Conservation (phyloP, 2,888 invertebrate species). For the Machimus atricapillus region DNA sequence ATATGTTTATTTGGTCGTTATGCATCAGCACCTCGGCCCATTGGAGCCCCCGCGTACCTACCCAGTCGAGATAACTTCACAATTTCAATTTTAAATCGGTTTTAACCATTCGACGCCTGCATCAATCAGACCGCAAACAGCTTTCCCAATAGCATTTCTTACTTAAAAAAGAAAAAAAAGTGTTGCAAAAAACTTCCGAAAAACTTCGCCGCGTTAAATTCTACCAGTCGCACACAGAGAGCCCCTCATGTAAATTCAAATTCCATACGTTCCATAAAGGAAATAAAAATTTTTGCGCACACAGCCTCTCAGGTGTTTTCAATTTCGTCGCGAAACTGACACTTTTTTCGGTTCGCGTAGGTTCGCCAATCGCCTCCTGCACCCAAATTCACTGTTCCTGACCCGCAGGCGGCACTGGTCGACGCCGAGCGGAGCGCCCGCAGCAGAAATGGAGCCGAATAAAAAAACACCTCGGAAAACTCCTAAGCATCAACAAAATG, state of each 20-base stretch:
- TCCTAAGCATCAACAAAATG: constrained; percentile 20
- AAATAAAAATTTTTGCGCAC: background rate
- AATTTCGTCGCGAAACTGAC: background rate
- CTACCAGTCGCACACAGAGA: background rate
- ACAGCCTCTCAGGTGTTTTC: background rate
- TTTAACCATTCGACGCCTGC: background rate
- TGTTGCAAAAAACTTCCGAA: background rate
- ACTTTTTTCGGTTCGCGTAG: background rate
- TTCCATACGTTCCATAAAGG: background rate
- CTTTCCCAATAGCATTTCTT: background rate
- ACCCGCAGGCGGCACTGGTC: background rate
- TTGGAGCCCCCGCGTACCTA: background rate
- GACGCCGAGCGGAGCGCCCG: background rate
- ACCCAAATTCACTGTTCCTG: background rate
- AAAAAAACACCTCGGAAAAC: background rate
- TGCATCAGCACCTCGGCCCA: background rate
- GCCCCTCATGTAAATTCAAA: background rate
- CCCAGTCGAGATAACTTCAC: background rate
- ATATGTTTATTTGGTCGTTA: background rate
- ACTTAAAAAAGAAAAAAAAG: background rate
- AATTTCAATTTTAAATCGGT: background rate
- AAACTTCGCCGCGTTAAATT: background rate
- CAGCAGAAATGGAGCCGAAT: background rate
- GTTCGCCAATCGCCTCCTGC: background rate
- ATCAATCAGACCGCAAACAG: background rate